Evolutionary conservation across 2,113 vertebrate species (phyloP).

Genomic region (human): GRCh38 chr6:18943001-18943500

Average conservation of each 20-base stretch:
- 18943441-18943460: slow-evolving; percentile 22
- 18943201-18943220: neutral
- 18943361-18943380: neutral
- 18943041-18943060: neutral
- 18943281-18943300: neutral
- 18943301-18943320: neutral
- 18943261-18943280: neutral
- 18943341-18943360: neutral
- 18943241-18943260: neutral
- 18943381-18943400: neutral
- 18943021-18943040: neutral
- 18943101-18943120: neutral
- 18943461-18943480: slow-evolving; percentile 28
- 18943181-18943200: neutral
- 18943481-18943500: slow-evolving; percentile 49
- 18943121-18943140: neutral
- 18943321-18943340: neutral
- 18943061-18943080: neutral
- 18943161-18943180: neutral
- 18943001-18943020: neutral
- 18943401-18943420: slow-evolving; percentile 18
- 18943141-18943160: neutral
- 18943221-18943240: neutral
- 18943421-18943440: slow-evolving; percentile 46
- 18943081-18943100: neutral